phyloP scores from a whole-genome alignment of 2,888 invertebrate genomes.

The Ophion obscuratus region DNA sequence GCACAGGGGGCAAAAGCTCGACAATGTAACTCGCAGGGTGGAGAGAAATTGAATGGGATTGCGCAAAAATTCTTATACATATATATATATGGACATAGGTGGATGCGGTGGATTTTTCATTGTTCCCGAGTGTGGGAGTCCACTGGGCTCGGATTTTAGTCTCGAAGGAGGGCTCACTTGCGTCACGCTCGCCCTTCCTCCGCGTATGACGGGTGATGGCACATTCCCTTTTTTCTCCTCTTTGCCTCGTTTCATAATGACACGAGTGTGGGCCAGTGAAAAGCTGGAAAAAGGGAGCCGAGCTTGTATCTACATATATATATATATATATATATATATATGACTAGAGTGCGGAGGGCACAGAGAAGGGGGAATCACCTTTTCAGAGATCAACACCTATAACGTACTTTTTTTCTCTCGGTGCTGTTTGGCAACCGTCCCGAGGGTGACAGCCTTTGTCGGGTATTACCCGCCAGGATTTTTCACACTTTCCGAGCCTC shows the following conservation, averaged over 20 bases:
- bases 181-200: not conserved
- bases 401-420: constrained; percentile 56
- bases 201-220: not conserved
- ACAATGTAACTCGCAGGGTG: constrained; percentile 70
- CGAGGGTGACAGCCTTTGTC: constrained; percentile 42
- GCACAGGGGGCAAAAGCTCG: constrained; percentile 54
- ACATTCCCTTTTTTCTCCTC: not conserved
- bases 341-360: constrained; percentile 12
- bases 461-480: constrained; percentile 39
- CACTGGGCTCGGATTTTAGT: constrained; percentile 31
- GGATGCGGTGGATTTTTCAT: constrained; percentile 31
- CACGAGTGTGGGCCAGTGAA: constrained; percentile 44
- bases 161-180: constrained; percentile 33
- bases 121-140: constrained; percentile 76
- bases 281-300: constrained; percentile 51
- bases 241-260: constrained; percentile 29
- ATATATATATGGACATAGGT: not conserved
- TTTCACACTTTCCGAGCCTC: constrained; percentile 38
- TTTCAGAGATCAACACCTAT: constrained; percentile 52
- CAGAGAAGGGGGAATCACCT: constrained; percentile 29
- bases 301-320: not conserved
- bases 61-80: constrained; percentile 75
- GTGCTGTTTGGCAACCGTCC: constrained; percentile 55
- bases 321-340: constrained; percentile 14
- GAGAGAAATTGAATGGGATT: constrained; percentile 73